These are phyloP conservation scores for Rhynchopsitta pachyrhyncha DNA, from an alignment of 2,113 vertebrate genomes.

Conservation along the genomic window DNA sequence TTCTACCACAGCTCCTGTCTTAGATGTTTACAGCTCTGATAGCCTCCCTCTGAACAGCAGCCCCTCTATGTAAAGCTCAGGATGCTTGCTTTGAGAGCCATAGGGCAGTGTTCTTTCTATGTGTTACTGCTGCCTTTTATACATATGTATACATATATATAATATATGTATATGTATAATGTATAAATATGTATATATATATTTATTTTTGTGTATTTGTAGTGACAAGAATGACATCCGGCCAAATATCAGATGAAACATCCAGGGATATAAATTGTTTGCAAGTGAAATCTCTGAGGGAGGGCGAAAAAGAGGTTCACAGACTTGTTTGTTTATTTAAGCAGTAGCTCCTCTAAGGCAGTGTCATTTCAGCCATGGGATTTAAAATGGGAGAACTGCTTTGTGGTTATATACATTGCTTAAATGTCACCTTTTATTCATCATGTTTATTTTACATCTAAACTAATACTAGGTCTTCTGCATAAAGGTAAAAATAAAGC, in stretches of 20 bases:
- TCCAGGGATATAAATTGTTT: background rate
- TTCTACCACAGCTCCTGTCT: background rate
- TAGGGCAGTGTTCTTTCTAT: background rate
- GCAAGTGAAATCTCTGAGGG: background rate
- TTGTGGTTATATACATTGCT: background rate
- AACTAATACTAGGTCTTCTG: background rate
- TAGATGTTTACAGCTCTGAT: background rate
- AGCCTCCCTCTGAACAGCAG: background rate
- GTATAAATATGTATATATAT: background rate
- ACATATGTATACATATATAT: no score
- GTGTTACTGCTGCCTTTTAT: background rate
- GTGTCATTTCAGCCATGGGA: background rate
- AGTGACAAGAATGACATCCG: background rate
- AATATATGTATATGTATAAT: no score
- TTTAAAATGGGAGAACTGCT: background rate
- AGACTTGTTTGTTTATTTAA: background rate
- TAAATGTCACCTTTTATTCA: slow-evolving; percentile 18
- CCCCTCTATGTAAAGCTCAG: background rate
- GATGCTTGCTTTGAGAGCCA: background rate
- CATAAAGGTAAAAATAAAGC: background rate
- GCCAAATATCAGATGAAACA: background rate
- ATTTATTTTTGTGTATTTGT: background rate
- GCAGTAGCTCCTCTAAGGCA: background rate
- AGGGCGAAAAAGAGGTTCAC: background rate
- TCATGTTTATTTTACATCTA: background rate